These are phyloP conservation scores for Gastrophryne carolinensis DNA, from an alignment of 2,797 vertebrate species.

Conservation along the genomic window DNA sequence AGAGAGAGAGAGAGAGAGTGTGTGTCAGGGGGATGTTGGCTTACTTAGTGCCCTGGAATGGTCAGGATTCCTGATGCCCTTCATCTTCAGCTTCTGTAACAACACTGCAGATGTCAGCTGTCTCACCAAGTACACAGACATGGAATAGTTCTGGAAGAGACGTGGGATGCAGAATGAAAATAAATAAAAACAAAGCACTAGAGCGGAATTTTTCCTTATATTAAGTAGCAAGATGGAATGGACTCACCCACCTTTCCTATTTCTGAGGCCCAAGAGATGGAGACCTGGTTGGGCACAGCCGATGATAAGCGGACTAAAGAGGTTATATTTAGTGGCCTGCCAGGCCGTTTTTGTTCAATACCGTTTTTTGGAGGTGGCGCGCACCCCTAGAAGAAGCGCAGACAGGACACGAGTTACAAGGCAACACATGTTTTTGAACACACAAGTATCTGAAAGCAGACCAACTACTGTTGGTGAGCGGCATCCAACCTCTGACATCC, in stretches of 20 bases:
- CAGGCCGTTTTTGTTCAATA: constrained; percentile 93
- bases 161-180: background rate
- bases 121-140: constrained; percentile 94
- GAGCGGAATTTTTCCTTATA: too few species aligned
- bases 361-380: constrained; percentile 93
- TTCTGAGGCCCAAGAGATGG: constrained; percentile 95
- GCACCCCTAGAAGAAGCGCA: constrained; percentile 76
- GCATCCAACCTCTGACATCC: too few species aligned
- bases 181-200: background rate
- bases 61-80: constrained; percentile 95
- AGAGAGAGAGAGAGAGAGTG: too few species aligned
- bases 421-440: too few species aligned
- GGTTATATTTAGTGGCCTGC: constrained; percentile 92
- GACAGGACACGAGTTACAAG: background rate
- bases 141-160: constrained; percentile 83
- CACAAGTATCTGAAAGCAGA: too few species aligned
- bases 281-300: constrained; percentile 96
- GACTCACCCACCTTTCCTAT: constrained; percentile 85
- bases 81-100: constrained; percentile 93
- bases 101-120: constrained; percentile 94
- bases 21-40: too few species aligned
- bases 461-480: too few species aligned
- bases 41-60: constrained; percentile 98
- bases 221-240: too few species aligned
- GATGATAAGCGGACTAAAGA: constrained; percentile 89